Base-by-base conservation (phyloP, 2,113 vertebrate genomes). In the Leiothrix lutea region DNA sequence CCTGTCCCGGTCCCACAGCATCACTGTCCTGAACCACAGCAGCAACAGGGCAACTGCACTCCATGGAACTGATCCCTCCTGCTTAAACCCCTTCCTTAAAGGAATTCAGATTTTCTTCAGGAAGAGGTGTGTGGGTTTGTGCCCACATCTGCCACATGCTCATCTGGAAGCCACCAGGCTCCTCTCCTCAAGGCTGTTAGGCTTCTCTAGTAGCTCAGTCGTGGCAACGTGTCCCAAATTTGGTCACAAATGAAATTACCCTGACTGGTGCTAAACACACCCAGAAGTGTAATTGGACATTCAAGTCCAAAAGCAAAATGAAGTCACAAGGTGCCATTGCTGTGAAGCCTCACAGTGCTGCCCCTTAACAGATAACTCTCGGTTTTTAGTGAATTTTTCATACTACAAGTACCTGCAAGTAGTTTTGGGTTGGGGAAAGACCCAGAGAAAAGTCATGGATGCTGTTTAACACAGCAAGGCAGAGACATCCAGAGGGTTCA, bases 31-130 rank as follows among this genome's bases (percentile, higher is more conserved):
- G 20, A 19, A 53, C 31, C 22, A 61, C 65, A 73, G 21, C 2
- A 11, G 40, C 86, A 53, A 65, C 56, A 80, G 88, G 74, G 74
- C 88, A 87, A 75, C 87, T 87, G 77, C 70, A 60, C 79, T 95
- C 83, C 80, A 88, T 60, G 53, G 85, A 54, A 81, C 62, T 83
- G 86, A 91, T 93, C 94, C 71, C 67, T 91, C 51, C 45, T 86
- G 53, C 5, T 48, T 33, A n/a, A 33, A 48, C 26, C 17, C 21
- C 18, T 9, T 47, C 42, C 42, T 57, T 38, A 40, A 28, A 51
- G 29, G 47, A 69, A 81, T 70, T 24, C 58, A 50, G 40, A 14
- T 56, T 65, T 95, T 48, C 74, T 57, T 47, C 31, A 51, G 36
- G 42, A 35, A 87, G 69, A 61, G 14, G 5, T 7, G 1, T 4